Evolutionary conservation across 2,888 invertebrate species (phyloP).

Genomic region (Monochamus alternatus): DNA sequence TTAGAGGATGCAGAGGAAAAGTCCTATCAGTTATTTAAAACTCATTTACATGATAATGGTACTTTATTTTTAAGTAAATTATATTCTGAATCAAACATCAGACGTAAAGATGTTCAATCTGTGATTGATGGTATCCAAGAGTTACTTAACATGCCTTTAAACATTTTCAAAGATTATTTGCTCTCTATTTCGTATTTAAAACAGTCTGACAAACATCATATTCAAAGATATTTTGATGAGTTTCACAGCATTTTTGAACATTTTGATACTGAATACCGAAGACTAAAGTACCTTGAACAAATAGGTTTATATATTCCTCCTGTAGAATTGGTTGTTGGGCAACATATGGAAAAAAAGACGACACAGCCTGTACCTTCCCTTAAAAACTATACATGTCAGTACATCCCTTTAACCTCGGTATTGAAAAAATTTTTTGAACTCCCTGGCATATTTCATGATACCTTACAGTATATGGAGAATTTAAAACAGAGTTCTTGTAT

Average conservation of each 20-base stretch:
- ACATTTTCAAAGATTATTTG: slow-evolving; percentile 2
- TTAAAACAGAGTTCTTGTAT: neutral
- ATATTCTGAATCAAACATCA: neutral
- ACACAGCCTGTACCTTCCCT: neutral
- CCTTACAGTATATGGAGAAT: neutral
- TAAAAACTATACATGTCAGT: neutral
- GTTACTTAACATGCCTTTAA: neutral
- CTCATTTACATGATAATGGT: neutral
- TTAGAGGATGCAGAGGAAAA: too few relatives aligned
- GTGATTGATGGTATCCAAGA: neutral
- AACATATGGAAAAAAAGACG: neutral
- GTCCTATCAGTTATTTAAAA: neutral
- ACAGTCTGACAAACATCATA: neutral
- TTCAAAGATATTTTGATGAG: slow-evolving; percentile 8
- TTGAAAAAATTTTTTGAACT: slow-evolving; percentile 14
- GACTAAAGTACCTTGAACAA: slow-evolving; percentile 1
- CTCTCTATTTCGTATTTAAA: neutral
- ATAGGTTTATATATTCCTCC: slow-evolving; percentile 1
- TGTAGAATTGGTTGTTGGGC: slow-evolving; percentile 1
- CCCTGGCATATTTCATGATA: neutral
- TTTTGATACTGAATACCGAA: neutral
- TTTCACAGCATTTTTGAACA: neutral
- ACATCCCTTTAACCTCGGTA: neutral
- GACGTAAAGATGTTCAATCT: neutral
- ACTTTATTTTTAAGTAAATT: slow-evolving; percentile 6